These are phyloP conservation scores for Physocephala rufipes DNA, from an alignment of 2,888 invertebrate genomes.

Conservation along the genomic window DNA sequence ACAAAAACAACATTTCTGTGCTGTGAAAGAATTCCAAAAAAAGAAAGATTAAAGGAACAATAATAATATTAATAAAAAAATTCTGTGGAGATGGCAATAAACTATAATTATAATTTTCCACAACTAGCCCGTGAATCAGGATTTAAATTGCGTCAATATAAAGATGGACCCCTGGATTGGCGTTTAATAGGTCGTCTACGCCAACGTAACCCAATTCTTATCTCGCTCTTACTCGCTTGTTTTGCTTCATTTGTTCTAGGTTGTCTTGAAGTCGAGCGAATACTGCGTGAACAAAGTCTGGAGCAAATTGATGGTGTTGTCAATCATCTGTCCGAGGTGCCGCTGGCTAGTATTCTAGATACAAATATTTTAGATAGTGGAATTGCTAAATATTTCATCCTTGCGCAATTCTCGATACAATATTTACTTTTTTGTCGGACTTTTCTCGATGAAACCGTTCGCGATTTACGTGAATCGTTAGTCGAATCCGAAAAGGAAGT, in stretches of 20 bases:
- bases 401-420: constrained; percentile 63
- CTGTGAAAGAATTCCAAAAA: constrained; percentile 11
- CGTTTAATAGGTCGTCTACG: constrained; percentile 57
- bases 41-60: constrained; percentile 1
- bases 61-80: constrained; percentile 12
- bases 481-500: constrained; percentile 55
- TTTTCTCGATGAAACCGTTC: constrained; percentile 61
- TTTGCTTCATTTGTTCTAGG: constrained; percentile 51
- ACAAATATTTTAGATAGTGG: constrained; percentile 62
- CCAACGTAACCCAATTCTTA: background rate
- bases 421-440: constrained; percentile 63
- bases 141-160: constrained; percentile 58
- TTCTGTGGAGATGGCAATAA: constrained; percentile 46
- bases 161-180: constrained; percentile 63
- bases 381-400: constrained; percentile 62
- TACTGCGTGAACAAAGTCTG: constrained; percentile 60
- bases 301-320: constrained; percentile 60
- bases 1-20: constrained; percentile 11
- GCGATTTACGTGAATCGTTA: constrained; percentile 54
- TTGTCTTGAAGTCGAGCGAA: constrained; percentile 60
- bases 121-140: constrained; percentile 62
- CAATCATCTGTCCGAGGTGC: constrained; percentile 60
- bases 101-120: constrained; percentile 58
- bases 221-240: background rate
- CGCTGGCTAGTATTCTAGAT: constrained; percentile 58